A percentile compares a stretch with the other conserved stretches of the same genome.
Conservation (phyloP, 2,888 invertebrate genomes). For the Drosophila kambysellisi region DNA sequence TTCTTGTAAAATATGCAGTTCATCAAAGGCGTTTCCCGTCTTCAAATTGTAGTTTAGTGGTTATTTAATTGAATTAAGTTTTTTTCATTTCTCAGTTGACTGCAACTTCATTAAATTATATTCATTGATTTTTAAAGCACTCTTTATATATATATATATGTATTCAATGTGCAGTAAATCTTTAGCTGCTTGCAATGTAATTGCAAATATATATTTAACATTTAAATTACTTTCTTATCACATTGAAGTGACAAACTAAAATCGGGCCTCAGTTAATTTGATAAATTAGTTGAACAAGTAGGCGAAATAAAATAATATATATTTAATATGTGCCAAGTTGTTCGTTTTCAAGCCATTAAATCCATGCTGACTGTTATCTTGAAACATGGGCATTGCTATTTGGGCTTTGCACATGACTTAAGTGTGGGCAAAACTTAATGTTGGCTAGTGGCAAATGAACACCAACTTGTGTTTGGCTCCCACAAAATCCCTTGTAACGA, state of each 20-base stretch:
- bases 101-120: neutral
- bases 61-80: neutral
- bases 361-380: constrained; percentile 30
- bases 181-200: neutral
- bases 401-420: constrained; percentile 32
- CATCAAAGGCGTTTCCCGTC: neutral
- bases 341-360: constrained; percentile 8
- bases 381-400: constrained; percentile 15
- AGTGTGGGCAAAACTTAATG: constrained; percentile 35
- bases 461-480: constrained; percentile 41
- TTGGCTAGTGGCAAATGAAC: constrained; percentile 24
- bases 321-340: constrained; percentile 28
- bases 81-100: too few species aligned
- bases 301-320: constrained; percentile 15
- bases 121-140: neutral
- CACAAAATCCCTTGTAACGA: constrained; percentile 69
- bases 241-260: neutral
- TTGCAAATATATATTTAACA: neutral
- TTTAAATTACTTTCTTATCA: neutral
- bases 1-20: neutral
- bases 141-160: neutral
- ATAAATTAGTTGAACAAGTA: neutral
- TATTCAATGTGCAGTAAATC: neutral
- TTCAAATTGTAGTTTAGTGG: neutral
- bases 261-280: neutral